phyloP scores from a whole-genome alignment of 1,140 invertebrate species.

The Drosophila burlai region DNA sequence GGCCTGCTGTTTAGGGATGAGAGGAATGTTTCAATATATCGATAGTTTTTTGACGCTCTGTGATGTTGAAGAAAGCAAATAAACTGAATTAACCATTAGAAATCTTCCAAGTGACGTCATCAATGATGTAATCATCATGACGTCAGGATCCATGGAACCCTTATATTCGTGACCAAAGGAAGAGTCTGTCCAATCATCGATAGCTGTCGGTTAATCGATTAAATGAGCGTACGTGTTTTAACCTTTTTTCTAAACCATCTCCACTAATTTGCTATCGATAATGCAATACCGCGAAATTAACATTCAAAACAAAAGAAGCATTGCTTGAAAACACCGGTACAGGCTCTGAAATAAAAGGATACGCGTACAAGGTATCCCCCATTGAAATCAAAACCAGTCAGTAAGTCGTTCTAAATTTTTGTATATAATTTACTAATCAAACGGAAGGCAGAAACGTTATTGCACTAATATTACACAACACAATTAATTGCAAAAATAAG shows the following conservation, averaged over 20 bases:
- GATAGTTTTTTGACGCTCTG: background rate
- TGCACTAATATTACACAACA: constrained; percentile 21
- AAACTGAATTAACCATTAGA: background rate
- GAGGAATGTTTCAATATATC: background rate
- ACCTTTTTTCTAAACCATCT: background rate
- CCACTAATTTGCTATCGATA: background rate
- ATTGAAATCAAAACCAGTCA: background rate
- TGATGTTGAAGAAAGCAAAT: background rate
- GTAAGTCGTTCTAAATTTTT: background rate
- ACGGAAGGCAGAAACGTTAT: constrained; percentile 26
- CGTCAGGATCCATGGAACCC: background rate
- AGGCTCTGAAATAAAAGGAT: background rate
- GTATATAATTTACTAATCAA: constrained; percentile 26
- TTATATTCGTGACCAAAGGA: background rate
- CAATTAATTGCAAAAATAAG: constrained; percentile 22
- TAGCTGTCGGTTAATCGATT: background rate
- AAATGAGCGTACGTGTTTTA: background rate
- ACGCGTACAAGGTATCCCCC: background rate
- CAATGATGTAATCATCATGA: background rate
- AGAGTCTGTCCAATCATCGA: background rate
- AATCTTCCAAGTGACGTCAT: background rate
- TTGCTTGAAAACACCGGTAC: background rate
- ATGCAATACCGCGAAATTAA: background rate
- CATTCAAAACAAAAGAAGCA: background rate
- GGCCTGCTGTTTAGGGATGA: constrained; percentile 17